A percentile compares a stretch with the other conserved stretches of the same genome.
These are phyloP conservation scores for Dasyurus viverrinus DNA, from an alignment of 2,113 vertebrate species.

Conservation along the genomic window DNA sequence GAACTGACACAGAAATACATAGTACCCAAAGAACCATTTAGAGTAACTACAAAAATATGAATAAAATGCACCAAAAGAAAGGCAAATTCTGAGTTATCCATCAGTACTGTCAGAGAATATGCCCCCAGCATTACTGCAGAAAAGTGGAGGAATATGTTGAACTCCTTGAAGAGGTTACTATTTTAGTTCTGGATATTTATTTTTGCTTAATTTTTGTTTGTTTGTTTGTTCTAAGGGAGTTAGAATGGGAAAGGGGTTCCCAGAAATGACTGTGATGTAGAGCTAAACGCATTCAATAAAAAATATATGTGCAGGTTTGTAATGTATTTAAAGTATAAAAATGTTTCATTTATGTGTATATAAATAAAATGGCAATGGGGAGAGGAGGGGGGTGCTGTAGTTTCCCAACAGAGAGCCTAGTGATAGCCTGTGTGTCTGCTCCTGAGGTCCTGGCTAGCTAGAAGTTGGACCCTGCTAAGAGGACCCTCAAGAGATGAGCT, in stretches of 20 bases:
- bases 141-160: background rate
- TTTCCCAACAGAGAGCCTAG: background rate
- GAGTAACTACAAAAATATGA: background rate
- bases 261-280: background rate
- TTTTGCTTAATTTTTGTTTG: background rate
- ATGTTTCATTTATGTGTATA: background rate
- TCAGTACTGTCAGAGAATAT: background rate
- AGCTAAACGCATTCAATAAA: background rate
- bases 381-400: background rate
- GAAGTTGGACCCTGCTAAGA: background rate
- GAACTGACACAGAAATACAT: background rate
- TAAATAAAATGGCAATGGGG: no score
- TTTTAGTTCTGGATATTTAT: no score
- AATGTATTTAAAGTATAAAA: background rate
- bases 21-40: background rate
- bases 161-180: background rate
- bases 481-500: background rate
- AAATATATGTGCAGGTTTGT: background rate
- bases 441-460: background rate
- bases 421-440: background rate
- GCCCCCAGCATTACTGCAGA: background rate
- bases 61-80: background rate
- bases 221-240: background rate
- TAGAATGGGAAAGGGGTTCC: background rate
- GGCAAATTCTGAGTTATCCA: background rate